Evolutionary conservation across 2,797 vertebrate species (phyloP).

Genomic region (Triplophysa bombifrons): DNA sequence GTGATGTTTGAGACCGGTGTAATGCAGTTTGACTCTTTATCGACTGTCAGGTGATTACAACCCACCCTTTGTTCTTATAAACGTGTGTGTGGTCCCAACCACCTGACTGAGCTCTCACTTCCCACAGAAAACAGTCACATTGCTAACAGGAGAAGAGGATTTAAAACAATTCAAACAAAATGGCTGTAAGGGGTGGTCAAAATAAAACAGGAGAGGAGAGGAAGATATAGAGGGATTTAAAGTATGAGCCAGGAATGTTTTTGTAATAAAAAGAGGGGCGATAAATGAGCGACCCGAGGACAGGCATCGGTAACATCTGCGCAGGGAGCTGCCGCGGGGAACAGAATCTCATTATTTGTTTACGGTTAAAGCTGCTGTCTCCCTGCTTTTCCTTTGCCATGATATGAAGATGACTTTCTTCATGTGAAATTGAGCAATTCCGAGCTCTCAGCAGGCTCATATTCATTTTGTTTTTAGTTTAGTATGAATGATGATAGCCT

Average conservation of each 20-base stretch:
- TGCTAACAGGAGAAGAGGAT: conserved; percentile 4
- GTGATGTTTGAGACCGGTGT: neutral
- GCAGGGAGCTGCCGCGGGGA: conserved; percentile 20
- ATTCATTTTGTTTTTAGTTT: neutral
- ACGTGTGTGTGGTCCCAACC: conserved; percentile 37
- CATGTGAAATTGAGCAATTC: conserved; percentile 30
- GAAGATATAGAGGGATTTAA: neutral
- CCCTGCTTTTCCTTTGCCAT: conserved; percentile 21
- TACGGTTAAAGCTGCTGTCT: conserved; percentile 42
- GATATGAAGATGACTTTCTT: conserved; percentile 44
- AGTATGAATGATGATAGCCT: neutral
- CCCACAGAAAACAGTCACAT: conserved; percentile 21
- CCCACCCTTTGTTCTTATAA: conserved; percentile 6
- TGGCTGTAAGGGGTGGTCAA: neutral
- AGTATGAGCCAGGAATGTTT: neutral
- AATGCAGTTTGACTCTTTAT: conserved; percentile 4
- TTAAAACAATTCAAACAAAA: neutral
- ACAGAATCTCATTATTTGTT: conserved; percentile 54
- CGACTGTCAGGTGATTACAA: conserved; percentile 27
- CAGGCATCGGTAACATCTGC: conserved; percentile 30
- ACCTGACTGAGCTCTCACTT: conserved; percentile 23
- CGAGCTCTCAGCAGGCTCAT: conserved; percentile 18
- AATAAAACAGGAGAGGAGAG: neutral
- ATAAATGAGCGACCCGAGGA: conserved; percentile 26
- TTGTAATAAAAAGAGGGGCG: neutral